These are phyloP conservation scores for Enteromius radiatus DNA, from an alignment of 2,797 vertebrate genomes.

Conservation along the genomic window DNA sequence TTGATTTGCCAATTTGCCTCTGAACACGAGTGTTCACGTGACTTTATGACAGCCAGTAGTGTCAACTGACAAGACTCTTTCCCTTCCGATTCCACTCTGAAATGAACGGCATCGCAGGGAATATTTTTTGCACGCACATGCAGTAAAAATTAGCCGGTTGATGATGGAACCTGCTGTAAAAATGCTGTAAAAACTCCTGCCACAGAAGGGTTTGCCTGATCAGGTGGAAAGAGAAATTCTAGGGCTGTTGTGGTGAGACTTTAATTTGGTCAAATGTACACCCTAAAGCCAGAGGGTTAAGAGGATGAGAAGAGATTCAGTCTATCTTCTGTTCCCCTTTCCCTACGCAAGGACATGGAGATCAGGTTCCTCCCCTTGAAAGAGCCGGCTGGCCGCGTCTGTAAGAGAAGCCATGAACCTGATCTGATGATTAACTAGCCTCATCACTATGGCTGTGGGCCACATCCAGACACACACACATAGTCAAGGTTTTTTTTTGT, in stretches of 20 bases:
- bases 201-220: constrained; percentile 51
- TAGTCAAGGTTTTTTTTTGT: constrained; percentile 56
- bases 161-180: constrained; percentile 73
- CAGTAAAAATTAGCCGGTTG: constrained; percentile 69
- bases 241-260: constrained; percentile 64
- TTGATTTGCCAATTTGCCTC: constrained; percentile 71
- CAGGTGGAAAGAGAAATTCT: constrained; percentile 61
- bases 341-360: constrained; percentile 70
- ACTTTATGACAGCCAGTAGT: constrained; percentile 86
- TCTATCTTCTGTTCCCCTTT: constrained; percentile 54
- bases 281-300: constrained; percentile 70
- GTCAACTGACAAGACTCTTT: constrained; percentile 75
- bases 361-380: constrained; percentile 75
- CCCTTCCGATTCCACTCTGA: constrained; percentile 65
- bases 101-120: constrained; percentile 41
- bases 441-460: constrained; percentile 76
- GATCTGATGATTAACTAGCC: constrained; percentile 79
- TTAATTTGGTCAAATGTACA: constrained; percentile 62
- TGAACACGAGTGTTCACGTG: constrained; percentile 69
- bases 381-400: constrained; percentile 66
- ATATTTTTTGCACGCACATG: constrained; percentile 16
- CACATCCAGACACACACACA: constrained; percentile 65
- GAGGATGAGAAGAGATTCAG: constrained; percentile 64
- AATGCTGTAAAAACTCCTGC: constrained; percentile 58
- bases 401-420: constrained; percentile 77